Percentiles rank a stretch among this genome's conserved stretches.
These are phyloP conservation scores for Pavo muticus DNA, from an alignment of 2,113 vertebrate genomes.

Conservation along the genomic window DNA sequence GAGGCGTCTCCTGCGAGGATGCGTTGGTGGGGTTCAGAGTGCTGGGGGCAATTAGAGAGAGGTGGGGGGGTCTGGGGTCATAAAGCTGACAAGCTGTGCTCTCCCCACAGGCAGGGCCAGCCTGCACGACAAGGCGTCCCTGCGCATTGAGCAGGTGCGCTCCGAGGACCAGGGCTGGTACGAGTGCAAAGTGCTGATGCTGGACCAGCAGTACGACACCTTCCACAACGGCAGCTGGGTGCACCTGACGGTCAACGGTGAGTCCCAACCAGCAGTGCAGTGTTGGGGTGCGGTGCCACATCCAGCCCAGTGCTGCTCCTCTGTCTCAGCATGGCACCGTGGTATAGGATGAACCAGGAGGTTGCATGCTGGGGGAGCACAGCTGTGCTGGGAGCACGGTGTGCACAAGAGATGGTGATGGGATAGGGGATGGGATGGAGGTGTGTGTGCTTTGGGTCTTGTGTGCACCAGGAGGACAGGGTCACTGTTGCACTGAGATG, in stretches of 20 bases:
- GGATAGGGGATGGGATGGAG: background rate
- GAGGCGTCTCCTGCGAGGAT: rapidly evolving
- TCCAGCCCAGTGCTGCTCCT: background rate
- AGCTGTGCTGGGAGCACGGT: background rate
- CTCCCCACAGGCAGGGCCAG: slow-evolving; percentile 87
- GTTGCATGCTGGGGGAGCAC: background rate
- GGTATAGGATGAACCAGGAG: background rate
- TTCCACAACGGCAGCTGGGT: slow-evolving; percentile 99
- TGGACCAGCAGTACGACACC: slow-evolving; percentile 98
- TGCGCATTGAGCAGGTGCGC: slow-evolving; percentile 95
- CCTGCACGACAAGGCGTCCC: slow-evolving; percentile 95
- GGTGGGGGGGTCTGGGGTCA: background rate
- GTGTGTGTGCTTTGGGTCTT: background rate
- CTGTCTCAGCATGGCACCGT: background rate
- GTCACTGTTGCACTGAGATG: too few relatives aligned
- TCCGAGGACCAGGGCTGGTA: slow-evolving; percentile 99
- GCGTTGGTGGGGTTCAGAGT: rapidly evolving
- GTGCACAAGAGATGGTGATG: background rate
- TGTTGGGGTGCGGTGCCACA: too few relatives aligned
- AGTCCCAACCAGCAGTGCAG: background rate
- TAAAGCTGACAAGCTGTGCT: background rate
- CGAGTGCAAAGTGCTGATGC: slow-evolving; percentile 96
- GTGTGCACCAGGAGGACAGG: background rate
- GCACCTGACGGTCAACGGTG: slow-evolving; percentile 97
- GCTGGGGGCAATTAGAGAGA: rapidly evolving